Evolutionary conservation across 1,140 invertebrate genomes (phyloP).

Genomic region (Danaus melanippus): DNA sequence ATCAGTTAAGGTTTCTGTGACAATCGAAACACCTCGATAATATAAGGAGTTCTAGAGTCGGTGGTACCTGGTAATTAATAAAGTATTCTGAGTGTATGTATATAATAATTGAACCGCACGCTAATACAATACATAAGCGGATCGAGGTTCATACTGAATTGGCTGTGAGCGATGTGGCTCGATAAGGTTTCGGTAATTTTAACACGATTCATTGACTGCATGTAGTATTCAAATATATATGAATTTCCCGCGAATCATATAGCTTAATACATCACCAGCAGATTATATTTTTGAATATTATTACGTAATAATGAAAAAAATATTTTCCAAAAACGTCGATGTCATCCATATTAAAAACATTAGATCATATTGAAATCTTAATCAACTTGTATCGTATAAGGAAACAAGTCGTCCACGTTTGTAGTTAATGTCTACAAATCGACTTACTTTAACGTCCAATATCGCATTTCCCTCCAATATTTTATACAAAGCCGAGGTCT

Average conservation of each 20-base stretch:
- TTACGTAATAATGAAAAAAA: too few relatives aligned
- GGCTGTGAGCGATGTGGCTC: slow-evolving; percentile 32
- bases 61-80: slow-evolving; percentile 34
- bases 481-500: slow-evolving; percentile 49
- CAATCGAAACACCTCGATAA: too few relatives aligned
- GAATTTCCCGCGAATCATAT: not conserved
- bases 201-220: slow-evolving; percentile 10
- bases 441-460: slow-evolving; percentile 56
- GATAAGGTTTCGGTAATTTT: slow-evolving; percentile 23
- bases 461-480: slow-evolving; percentile 70
- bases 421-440: slow-evolving; percentile 10
- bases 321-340: too few relatives aligned
- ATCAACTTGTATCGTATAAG: not conserved
- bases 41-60: slow-evolving; percentile 32
- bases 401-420: slow-evolving; percentile 12
- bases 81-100: slow-evolving; percentile 5
- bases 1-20: too few relatives aligned
- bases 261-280: too few relatives aligned
- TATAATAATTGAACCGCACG: slow-evolving; percentile 10
- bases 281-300: too few relatives aligned
- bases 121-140: slow-evolving; percentile 10
- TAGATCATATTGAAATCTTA: too few relatives aligned
- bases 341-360: too few relatives aligned
- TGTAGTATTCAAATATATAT: slow-evolving; percentile 8
- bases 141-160: slow-evolving; percentile 40